These are phyloP conservation scores for Epinotia ramella DNA, from an alignment of 2,888 invertebrate species.

Conservation along the genomic window DNA sequence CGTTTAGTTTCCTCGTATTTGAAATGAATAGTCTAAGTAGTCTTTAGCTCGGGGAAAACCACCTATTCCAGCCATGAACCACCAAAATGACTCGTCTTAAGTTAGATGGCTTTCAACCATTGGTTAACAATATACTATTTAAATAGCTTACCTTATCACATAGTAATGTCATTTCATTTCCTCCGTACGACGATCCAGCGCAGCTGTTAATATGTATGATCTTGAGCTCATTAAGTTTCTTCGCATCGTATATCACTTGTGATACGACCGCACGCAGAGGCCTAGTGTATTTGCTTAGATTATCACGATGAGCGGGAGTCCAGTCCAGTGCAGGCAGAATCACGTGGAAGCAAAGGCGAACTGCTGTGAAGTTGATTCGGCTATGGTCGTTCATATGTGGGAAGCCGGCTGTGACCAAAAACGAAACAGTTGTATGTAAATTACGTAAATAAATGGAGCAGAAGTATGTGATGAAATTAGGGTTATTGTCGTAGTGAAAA, in stretches of 20 bases:
- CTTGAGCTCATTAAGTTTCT: slow-evolving; percentile 93
- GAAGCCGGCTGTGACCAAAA: slow-evolving; percentile 89
- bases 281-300: slow-evolving; percentile 41
- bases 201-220: slow-evolving; percentile 93
- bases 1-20: too few species aligned
- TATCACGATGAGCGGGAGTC: slow-evolving; percentile 46
- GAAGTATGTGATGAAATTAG: not conserved
- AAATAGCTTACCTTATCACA: slow-evolving; percentile 89
- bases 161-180: slow-evolving; percentile 92
- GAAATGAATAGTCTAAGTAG: too few species aligned
- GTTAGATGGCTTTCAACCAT: too few species aligned
- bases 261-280: slow-evolving; percentile 88
- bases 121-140: not conserved
- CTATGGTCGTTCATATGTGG: slow-evolving; percentile 90
- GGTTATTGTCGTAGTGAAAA: too few species aligned
- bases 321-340: slow-evolving; percentile 79
- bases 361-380: slow-evolving; percentile 93
- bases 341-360: slow-evolving; percentile 95
- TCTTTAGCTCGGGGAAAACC: too few species aligned
- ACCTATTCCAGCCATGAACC: too few species aligned
- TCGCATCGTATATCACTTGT: slow-evolving; percentile 94
- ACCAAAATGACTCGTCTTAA: too few species aligned
- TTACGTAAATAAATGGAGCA: not conserved
- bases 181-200: slow-evolving; percentile 91
- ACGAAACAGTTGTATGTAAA: not conserved